Evolutionary conservation across 2,888 invertebrate species (phyloP).

Genomic region (Lagria hirta): DNA sequence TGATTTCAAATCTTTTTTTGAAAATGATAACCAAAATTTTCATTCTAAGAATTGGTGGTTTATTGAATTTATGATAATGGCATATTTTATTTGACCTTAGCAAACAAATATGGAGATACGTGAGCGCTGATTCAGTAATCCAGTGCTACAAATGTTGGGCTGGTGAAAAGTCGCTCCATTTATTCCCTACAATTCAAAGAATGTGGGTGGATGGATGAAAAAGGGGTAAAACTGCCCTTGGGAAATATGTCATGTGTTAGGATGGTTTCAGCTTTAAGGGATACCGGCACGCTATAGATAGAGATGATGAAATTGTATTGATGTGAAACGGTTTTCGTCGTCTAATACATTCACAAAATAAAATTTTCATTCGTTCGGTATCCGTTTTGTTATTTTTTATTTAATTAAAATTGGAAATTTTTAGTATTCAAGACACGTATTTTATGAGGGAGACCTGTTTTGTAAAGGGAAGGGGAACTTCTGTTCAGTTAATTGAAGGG

Average conservation of each 20-base stretch:
- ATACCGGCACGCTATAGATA: slow-evolving; percentile 17
- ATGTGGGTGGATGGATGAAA: not conserved
- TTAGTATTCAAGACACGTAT: slow-evolving; percentile 15
- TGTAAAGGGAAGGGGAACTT: slow-evolving; percentile 5
- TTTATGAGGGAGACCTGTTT: slow-evolving; percentile 17
- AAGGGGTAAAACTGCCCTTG: slow-evolving; percentile 30
- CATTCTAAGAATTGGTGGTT: too few relatives aligned
- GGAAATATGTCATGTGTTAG: slow-evolving; percentile 29
- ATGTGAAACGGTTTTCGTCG: slow-evolving; percentile 4
- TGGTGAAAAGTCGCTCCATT: too few relatives aligned
- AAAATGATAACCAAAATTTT: too few relatives aligned
- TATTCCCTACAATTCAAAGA: not conserved
- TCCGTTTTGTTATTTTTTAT: slow-evolving; percentile 18
- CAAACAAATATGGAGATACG: too few relatives aligned
- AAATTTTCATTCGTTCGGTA: slow-evolving; percentile 17
- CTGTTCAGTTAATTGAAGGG: too few relatives aligned
- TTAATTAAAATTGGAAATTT: slow-evolving; percentile 21
- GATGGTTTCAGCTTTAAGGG: slow-evolving; percentile 5
- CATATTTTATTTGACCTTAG: too few relatives aligned
- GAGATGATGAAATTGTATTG: slow-evolving; percentile 1
- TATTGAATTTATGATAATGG: too few relatives aligned
- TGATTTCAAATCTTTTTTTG: too few relatives aligned
- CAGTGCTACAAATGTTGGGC: too few relatives aligned
- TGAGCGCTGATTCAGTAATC: too few relatives aligned
- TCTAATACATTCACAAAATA: slow-evolving; percentile 10